Conservation (phyloP, 2,797 vertebrate genomes). For the Manis pentadactyla region DNA sequence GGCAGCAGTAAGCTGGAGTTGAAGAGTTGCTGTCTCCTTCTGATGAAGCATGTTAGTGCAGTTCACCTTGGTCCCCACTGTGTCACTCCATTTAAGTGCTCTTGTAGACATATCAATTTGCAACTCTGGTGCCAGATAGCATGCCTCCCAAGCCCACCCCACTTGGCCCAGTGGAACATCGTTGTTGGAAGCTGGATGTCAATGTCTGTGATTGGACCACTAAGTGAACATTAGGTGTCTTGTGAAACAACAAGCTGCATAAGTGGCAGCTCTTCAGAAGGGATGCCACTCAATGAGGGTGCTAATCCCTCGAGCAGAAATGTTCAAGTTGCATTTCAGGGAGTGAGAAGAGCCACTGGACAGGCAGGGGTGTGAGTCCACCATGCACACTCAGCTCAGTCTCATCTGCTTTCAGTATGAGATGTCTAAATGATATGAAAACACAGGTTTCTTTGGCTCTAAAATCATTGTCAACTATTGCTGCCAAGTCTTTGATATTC, state of each 20-base stretch:
- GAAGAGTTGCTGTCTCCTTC: fast-evolving
- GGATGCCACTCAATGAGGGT: neutral
- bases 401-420: neutral
- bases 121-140: neutral
- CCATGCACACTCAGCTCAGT: too few species aligned
- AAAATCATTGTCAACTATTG: neutral
- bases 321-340: too few species aligned
- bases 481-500: too few species aligned
- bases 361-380: fast-evolving
- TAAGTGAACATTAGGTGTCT: neutral
- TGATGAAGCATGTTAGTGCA: fast-evolving
- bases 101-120: neutral
- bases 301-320: neutral
- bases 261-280: neutral
- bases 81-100: neutral
- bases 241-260: neutral
- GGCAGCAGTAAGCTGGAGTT: neutral
- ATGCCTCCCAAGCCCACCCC: neutral
- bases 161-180: neutral
- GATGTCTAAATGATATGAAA: neutral
- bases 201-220: neutral
- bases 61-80: neutral
- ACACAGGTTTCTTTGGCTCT: neutral
- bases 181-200: neutral
- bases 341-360: neutral